These are phyloP conservation scores for Vespertilio murinus DNA, from an alignment of 2,797 vertebrate genomes.

Conservation along the genomic window DNA sequence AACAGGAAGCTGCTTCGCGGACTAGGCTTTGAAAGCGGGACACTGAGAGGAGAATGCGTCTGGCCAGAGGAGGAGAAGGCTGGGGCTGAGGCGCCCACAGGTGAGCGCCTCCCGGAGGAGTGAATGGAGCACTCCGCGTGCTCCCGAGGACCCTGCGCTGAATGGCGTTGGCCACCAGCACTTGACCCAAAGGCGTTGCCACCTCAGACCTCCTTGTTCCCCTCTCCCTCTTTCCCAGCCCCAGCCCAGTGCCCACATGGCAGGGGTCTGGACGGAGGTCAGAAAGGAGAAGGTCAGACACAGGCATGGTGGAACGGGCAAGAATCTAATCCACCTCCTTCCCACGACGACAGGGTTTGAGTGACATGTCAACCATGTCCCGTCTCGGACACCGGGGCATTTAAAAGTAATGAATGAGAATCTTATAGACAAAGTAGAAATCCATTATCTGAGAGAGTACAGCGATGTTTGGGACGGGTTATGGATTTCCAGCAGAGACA, in stretches of 20 bases:
- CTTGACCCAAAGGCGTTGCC: not conserved
- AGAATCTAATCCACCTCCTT: not conserved
- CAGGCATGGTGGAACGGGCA: not conserved
- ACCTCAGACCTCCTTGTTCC: not conserved
- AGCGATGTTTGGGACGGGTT: not conserved
- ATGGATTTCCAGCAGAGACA: not conserved
- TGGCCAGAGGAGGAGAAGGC: not conserved
- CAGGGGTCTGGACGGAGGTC: not conserved
- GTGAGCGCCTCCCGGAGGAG: not conserved
- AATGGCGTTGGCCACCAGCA: no score
- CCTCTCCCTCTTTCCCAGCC: not conserved
- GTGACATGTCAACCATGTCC: not conserved
- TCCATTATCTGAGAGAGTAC: not conserved
- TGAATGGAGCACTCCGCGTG: accelerated
- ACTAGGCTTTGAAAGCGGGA: not conserved
- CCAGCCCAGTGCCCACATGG: not conserved
- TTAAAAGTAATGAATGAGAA: not conserved
- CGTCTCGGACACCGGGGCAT: not conserved
- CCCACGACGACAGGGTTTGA: not conserved
- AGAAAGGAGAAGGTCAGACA: not conserved
- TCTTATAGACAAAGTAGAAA: not conserved
- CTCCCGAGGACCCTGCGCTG: not conserved
- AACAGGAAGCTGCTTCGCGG: not conserved
- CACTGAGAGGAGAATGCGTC: not conserved
- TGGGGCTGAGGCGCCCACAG: not conserved